phyloP scores from a whole-genome alignment of 2,888 invertebrate species.

The Chaitophorus viminalis region DNA sequence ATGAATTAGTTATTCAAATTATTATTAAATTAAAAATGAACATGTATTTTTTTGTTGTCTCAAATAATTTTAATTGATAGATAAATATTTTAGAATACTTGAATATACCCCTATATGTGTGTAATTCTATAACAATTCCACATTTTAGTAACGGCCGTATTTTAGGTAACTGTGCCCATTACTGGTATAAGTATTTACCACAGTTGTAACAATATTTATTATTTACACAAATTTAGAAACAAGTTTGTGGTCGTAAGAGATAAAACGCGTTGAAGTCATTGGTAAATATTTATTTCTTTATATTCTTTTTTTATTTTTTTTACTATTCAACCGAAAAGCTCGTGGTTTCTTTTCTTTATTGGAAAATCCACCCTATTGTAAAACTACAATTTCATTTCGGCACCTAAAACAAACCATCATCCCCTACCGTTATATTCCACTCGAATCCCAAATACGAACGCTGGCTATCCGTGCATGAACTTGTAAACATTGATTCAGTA shows the following conservation, averaged over 20 bases:
- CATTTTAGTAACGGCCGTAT: neutral
- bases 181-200: conserved; percentile 19
- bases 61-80: no score
- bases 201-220: conserved; percentile 52
- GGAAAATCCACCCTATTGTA: conserved; percentile 46
- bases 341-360: conserved; percentile 42
- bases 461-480: conserved; percentile 60
- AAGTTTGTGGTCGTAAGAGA: conserved; percentile 18
- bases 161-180: neutral
- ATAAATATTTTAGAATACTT: no score
- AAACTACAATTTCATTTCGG: conserved; percentile 52
- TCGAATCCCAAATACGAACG: conserved; percentile 46
- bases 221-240: conserved; percentile 40
- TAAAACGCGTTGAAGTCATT: conserved; percentile 47
- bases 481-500: conserved; percentile 62
- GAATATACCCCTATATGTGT: no score
- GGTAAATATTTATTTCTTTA: conserved; percentile 53
- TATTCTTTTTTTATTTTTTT: conserved; percentile 19
- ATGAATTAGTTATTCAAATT: no score
- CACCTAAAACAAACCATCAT: conserved; percentile 59
- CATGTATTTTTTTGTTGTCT: no score
- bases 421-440: conserved; percentile 25
- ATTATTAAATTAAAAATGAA: no score
- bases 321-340: conserved; percentile 24
- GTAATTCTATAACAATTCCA: neutral